Evolutionary conservation across 1,140 invertebrate genomes (phyloP).

Genomic region (Drosophila trapezifrons): DNA sequence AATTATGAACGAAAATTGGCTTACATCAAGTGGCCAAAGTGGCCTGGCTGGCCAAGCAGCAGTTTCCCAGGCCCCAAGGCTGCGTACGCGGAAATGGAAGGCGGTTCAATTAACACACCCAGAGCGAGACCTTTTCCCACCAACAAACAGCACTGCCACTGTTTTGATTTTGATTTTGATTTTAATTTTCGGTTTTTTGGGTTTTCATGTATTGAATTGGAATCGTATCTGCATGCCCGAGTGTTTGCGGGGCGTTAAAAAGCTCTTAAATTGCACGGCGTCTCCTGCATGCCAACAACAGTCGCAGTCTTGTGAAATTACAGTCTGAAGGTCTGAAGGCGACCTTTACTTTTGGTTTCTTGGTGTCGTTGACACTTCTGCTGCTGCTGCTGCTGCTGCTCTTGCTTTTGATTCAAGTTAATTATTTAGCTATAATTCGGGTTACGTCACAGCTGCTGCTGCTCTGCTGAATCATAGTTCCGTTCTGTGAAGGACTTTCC

Average conservation of each 20-base stretch:
- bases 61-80: conserved; percentile 70
- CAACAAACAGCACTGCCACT: conserved; percentile 42
- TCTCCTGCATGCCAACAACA: conserved; percentile 69
- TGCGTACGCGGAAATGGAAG: conserved; percentile 65
- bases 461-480: conserved; percentile 66
- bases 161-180: conserved; percentile 50
- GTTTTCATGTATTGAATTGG: conserved; percentile 36
- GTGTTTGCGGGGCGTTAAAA: conserved; percentile 31
- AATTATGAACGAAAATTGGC: conserved; percentile 61
- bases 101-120: conserved; percentile 72
- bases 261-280: conserved; percentile 55
- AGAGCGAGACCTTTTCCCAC: conserved; percentile 66
- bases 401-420: conserved; percentile 40
- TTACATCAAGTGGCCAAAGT: conserved; percentile 45
- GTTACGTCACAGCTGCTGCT: conserved; percentile 54
- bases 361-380: conserved; percentile 65
- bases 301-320: conserved; percentile 68
- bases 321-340: conserved; percentile 58
- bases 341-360: conserved; percentile 70
- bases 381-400: conserved; percentile 4
- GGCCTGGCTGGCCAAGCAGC: neutral
- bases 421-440: conserved; percentile 42
- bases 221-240: conserved; percentile 38
- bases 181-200: conserved; percentile 30
- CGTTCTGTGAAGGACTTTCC: conserved; percentile 64